Percentiles rank a stretch among this genome's conserved stretches.
These are phyloP conservation scores for Notothenia rossii DNA, from an alignment of 2,113 vertebrate genomes.

Conservation along the genomic window DNA sequence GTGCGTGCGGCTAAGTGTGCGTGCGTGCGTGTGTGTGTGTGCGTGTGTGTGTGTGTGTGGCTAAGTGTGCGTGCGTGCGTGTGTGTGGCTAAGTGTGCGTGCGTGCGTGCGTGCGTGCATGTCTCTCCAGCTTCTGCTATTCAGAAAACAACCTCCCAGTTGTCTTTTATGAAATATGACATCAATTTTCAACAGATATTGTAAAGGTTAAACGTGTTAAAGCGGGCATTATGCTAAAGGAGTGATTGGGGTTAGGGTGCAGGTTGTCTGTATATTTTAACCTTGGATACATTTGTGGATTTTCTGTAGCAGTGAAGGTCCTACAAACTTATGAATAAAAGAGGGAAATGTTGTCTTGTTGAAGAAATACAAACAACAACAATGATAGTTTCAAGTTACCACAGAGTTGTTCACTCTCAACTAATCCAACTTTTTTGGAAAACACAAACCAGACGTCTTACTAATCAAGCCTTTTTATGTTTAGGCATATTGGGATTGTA, in stretches of 20 bases:
- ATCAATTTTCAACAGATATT: too few species aligned
- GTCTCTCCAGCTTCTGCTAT: too few species aligned
- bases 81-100: too few species aligned
- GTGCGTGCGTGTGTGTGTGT: neutral
- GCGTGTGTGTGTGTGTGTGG: conserved; percentile 1
- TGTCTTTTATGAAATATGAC: too few species aligned
- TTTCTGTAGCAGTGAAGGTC: neutral
- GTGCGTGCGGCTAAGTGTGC: too few species aligned
- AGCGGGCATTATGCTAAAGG: too few species aligned
- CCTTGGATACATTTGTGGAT: neutral
- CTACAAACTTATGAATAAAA: neutral
- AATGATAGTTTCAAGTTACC: neutral
- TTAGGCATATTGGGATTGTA: neutral
- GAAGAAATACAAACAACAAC: too few species aligned
- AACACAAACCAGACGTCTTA: neutral
- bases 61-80: too few species aligned
- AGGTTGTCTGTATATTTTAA: neutral
- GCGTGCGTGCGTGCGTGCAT: too few species aligned
- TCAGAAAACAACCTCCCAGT: too few species aligned
- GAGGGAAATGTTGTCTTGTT: neutral
- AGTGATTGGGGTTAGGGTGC: too few species aligned
- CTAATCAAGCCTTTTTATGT: neutral
- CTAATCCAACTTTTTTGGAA: neutral
- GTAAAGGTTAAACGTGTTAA: too few species aligned
- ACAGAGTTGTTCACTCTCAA: neutral